phyloP scores from a whole-genome alignment of 2,113 vertebrate genomes.

The Hippolais icterina region DNA sequence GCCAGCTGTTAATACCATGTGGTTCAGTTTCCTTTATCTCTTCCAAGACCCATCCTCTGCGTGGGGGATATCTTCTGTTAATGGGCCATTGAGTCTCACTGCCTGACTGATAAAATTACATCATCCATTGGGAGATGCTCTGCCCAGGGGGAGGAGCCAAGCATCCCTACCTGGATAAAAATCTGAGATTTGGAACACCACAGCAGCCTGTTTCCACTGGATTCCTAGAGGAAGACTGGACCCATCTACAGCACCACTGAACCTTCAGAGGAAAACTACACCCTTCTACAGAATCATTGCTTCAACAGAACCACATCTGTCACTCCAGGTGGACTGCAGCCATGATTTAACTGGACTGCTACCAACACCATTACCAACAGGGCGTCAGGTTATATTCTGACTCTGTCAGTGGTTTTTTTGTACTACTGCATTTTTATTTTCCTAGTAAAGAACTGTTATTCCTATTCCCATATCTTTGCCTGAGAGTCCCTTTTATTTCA shows the following conservation, averaged over 20 bases:
- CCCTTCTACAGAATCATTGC: not conserved
- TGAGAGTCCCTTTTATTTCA: not conserved
- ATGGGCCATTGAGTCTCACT: not conserved
- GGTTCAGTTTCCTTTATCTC: not conserved
- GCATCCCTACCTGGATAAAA: not conserved
- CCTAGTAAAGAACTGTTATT: not conserved
- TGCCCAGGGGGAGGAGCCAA: not conserved
- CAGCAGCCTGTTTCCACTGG: not conserved
- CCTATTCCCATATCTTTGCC: not conserved
- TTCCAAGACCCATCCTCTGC: not conserved
- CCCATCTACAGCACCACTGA: not conserved
- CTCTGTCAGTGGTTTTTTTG: not conserved
- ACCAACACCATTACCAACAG: not conserved
- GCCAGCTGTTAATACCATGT: not conserved
- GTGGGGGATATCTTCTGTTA: not conserved
- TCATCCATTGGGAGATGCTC: not conserved
- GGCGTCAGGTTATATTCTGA: not conserved
- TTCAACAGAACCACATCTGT: not conserved
- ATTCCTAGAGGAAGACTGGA: not conserved
- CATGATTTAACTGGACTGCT: not conserved
- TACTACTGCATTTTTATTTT: not conserved
- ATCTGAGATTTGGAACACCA: not conserved
- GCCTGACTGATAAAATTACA: not conserved
- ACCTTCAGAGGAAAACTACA: not conserved
- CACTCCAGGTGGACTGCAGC: not conserved